phyloP scores from a whole-genome alignment of 2,113 vertebrate genomes.

The Choloepus hoffmanni region DNA sequence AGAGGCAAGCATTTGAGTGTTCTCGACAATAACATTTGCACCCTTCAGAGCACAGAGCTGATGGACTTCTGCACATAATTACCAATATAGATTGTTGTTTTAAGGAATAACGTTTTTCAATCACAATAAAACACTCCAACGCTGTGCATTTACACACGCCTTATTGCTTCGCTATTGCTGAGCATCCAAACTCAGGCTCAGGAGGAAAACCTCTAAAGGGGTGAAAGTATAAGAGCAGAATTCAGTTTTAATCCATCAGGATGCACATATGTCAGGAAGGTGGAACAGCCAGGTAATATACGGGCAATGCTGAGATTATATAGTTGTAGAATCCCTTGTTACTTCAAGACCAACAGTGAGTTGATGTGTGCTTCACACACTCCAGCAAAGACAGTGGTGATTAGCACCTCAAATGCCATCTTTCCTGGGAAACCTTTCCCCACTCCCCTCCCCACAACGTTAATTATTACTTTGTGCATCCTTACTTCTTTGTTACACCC shows the following conservation, averaged over 20 bases:
- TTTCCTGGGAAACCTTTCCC: background rate
- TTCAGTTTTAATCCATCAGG: background rate
- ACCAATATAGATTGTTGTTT: conserved; percentile 52
- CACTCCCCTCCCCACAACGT: background rate
- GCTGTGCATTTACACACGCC: background rate
- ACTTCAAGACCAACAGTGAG: background rate
- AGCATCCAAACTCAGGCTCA: background rate
- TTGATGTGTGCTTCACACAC: background rate
- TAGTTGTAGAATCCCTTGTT: background rate
- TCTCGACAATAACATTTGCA: conserved; percentile 23
- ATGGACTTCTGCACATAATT: conserved; percentile 70
- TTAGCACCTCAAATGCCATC: background rate
- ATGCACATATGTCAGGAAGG: background rate
- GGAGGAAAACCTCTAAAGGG: background rate
- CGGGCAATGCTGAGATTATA: background rate
- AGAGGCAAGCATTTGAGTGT: conserved; percentile 44
- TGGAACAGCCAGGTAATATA: background rate
- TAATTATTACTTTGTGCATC: background rate
- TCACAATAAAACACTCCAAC: background rate
- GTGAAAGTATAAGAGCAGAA: background rate
- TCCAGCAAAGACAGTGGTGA: background rate
- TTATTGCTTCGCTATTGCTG: background rate
- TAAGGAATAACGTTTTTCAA: conserved; percentile 69
- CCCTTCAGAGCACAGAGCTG: conserved; percentile 53
- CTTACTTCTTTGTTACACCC: background rate